These are phyloP conservation scores for Delia radicum DNA, from an alignment of 1,140 invertebrate genomes.

Conservation along the genomic window DNA sequence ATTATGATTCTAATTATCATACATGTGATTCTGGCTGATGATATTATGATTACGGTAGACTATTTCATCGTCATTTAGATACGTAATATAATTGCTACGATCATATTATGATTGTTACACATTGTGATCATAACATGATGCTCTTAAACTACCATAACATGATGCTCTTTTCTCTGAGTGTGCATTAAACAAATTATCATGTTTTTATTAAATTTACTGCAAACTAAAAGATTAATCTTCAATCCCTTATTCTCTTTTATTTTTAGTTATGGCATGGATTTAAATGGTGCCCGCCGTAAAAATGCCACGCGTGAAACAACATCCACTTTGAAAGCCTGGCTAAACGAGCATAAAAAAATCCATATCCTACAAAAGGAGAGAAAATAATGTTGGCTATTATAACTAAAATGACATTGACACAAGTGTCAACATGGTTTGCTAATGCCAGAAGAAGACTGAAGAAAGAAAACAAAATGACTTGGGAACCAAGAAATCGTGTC, in stretches of 20 bases:
- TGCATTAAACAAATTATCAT: no score
- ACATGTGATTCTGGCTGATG: no score
- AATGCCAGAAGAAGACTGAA: constrained; percentile 93
- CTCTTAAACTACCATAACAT: no score
- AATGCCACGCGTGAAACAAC: constrained; percentile 97
- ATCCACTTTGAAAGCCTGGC: constrained; percentile 94
- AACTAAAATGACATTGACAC: constrained; percentile 98
- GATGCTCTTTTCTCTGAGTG: no score
- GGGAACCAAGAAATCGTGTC: constrained; percentile 88
- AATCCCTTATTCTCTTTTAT: constrained; percentile 29
- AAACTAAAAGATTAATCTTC: no score
- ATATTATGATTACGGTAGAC: no score
- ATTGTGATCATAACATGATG: no score
- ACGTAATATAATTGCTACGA: not conserved
- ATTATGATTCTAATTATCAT: no score
- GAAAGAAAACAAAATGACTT: constrained; percentile 99
- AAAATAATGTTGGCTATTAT: constrained; percentile 99
- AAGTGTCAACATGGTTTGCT: constrained; percentile 99
- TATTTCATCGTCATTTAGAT: no score
- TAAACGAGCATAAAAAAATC: constrained; percentile 99
- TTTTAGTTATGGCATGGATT: constrained; percentile 86
- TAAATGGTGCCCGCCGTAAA: constrained; percentile 88
- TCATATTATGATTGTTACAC: no score
- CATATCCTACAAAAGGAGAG: constrained; percentile 97
- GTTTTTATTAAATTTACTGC: no score